Percentiles rank a stretch among this genome's conserved stretches.
Conservation (phyloP, 1,140 invertebrate species). For the Heterodera schachtii region DNA sequence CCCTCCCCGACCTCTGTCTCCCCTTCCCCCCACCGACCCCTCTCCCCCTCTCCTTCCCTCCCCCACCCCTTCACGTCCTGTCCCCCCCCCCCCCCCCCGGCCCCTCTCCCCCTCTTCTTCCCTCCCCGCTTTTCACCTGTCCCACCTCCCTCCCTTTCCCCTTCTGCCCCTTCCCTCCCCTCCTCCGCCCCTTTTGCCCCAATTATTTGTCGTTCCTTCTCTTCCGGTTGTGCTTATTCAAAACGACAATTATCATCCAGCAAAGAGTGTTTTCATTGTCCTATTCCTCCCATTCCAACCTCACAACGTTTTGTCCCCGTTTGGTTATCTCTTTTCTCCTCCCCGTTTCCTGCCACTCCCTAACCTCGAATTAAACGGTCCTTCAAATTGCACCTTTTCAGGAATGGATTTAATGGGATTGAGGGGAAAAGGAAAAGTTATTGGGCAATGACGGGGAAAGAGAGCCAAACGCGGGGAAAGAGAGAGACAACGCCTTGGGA, state of each 20-base stretch:
- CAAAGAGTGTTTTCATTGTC: background rate
- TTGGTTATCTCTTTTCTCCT: background rate
- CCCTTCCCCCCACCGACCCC: background rate
- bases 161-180: background rate
- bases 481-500: too few species aligned
- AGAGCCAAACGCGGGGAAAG: too few species aligned
- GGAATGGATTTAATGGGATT: background rate
- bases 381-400: constrained; percentile 12
- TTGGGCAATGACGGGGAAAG: too few species aligned
- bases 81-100: too few species aligned
- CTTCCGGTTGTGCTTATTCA: constrained; percentile 1
- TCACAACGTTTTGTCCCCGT: constrained; percentile 7
- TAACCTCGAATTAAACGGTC: constrained; percentile 10
- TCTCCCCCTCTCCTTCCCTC: too few species aligned
- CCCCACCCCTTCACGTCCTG: too few species aligned
- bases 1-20: background rate
- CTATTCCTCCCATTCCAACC: background rate
- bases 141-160: background rate
- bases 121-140: background rate
- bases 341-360: background rate
- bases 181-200: background rate
- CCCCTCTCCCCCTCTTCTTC: too few species aligned
- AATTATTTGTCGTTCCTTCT: constrained; percentile 11
- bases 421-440: background rate
- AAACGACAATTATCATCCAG: constrained; percentile 7